Conservation (phyloP, 2,888 invertebrate genomes). For the Magallana nippona region DNA sequence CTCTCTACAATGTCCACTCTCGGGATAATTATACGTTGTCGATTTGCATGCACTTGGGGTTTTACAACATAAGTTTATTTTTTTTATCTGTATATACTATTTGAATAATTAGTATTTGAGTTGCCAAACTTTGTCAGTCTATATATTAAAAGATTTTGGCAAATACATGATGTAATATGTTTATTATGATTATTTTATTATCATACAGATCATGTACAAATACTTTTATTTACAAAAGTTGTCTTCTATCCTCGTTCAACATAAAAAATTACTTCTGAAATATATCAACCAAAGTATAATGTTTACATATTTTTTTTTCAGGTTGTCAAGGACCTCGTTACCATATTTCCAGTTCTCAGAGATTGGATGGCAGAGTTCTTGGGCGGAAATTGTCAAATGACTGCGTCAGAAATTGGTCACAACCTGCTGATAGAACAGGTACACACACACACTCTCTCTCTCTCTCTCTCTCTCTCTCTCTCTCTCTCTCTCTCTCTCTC, state of each 20-base stretch:
- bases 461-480: not conserved
- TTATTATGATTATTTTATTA: too few species aligned
- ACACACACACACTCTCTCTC: not conserved
- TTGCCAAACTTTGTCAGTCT: too few species aligned
- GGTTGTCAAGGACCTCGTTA: slow-evolving; percentile 77
- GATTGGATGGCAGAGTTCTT: slow-evolving; percentile 79
- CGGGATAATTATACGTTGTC: slow-evolving; percentile 19
- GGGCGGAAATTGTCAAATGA: slow-evolving; percentile 75
- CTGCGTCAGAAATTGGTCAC: slow-evolving; percentile 76
- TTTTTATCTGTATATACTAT: not conserved
- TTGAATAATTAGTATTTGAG: too few species aligned
- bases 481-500: too few species aligned
- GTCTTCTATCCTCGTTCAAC: too few species aligned
- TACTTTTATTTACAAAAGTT: too few species aligned
- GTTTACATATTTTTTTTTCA: slow-evolving; percentile 45
- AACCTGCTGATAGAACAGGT: slow-evolving; percentile 79
- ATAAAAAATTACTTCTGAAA: too few species aligned
- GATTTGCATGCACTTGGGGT: slow-evolving; percentile 2
- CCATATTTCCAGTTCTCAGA: slow-evolving; percentile 77
- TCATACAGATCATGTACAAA: too few species aligned
- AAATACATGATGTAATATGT: too few species aligned
- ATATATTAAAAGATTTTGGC: too few species aligned
- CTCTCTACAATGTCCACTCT: slow-evolving; percentile 5
- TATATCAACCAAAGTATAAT: too few species aligned
- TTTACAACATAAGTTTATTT: not conserved